Base-by-base conservation (phyloP, 2,113 vertebrate species). In the Pachyramphus minor region DNA sequence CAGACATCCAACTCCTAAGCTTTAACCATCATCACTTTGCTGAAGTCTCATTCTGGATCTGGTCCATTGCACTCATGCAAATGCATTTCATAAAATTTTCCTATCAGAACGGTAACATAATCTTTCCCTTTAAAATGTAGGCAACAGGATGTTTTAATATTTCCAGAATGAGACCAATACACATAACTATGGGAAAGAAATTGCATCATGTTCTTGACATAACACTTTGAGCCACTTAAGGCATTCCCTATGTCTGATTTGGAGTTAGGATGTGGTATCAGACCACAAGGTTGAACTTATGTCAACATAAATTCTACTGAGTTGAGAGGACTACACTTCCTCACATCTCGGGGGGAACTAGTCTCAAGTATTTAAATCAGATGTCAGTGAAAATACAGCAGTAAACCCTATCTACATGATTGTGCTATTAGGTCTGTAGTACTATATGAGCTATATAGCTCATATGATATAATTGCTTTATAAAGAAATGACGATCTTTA, bases 41-140 rank as follows among this genome's bases (percentile, higher is more conserved):
- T 78, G 22, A 88, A 71, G 28, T 44, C 20, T 2, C 35, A 4
- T 72, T 88, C 42, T 41, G 45, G 18, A 71, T 71, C 45, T 78
- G 24, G 6, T 28, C 17, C 5, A 4, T 41, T 41, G 12, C 22
- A 37, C 33, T 41, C 37, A 17, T 1, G 3, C 13, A 85, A 85
- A 90, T 49, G 5, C 5, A 55, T 85, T 82, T 78, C 1, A 33
- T 74, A 66, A 41, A 2, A 31, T 74, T 84, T 80, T 73, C 66
- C 35, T 23, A 37, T 75, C 24, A 59, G 25, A 82, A 67, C 0
- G 0, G 10, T 37, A 37, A 60, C 2, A 2, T 55, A 31, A 5
- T 45, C 37, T 84, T 94, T 49, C 19, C 22, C 27, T 12, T 77
- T 62, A 50, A 89, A 81, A 67, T 8, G 3, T 11, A 71, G 24